Percentiles rank a stretch among this genome's conserved stretches.
Evolutionary conservation across 2,888 invertebrate genomes (phyloP).

Genomic region (Nemotelus nigrinus): DNA sequence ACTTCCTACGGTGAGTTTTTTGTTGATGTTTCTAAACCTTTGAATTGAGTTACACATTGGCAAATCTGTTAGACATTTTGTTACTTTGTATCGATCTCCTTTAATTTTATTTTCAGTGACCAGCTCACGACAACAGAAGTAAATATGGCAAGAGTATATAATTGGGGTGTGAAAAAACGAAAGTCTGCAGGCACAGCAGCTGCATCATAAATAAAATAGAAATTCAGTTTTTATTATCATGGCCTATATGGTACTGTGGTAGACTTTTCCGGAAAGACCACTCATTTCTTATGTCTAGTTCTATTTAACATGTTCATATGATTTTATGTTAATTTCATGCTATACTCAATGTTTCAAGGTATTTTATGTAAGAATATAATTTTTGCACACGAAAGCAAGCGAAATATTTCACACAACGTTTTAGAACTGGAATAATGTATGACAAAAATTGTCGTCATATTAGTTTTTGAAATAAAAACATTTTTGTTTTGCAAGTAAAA

Average conservation of each 20-base stretch:
- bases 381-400: too few species aligned
- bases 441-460: too few species aligned
- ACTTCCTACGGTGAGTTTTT: slow-evolving; percentile 78
- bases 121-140: slow-evolving; percentile 99
- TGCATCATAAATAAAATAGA: slow-evolving; percentile 25
- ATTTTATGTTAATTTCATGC: background rate
- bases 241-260: slow-evolving; percentile 19
- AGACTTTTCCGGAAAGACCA: slow-evolving; percentile 8
- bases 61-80: too few species aligned
- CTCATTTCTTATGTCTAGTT: background rate
- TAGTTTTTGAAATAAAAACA: too few species aligned
- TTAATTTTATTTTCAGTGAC: slow-evolving; percentile 71
- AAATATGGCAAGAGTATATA: slow-evolving; percentile 97
- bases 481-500: too few species aligned
- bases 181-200: slow-evolving; percentile 73
- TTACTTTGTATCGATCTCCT: too few species aligned
- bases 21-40: too few species aligned
- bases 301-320: slow-evolving; percentile 1
- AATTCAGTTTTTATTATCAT: background rate
- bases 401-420: too few species aligned
- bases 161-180: slow-evolving; percentile 96
- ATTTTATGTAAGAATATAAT: too few species aligned
- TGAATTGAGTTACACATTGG: too few species aligned
- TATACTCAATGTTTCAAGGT: too few species aligned
- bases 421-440: too few species aligned